Conservation (phyloP, 2,888 invertebrate genomes). For the Hipparchia semele region DNA sequence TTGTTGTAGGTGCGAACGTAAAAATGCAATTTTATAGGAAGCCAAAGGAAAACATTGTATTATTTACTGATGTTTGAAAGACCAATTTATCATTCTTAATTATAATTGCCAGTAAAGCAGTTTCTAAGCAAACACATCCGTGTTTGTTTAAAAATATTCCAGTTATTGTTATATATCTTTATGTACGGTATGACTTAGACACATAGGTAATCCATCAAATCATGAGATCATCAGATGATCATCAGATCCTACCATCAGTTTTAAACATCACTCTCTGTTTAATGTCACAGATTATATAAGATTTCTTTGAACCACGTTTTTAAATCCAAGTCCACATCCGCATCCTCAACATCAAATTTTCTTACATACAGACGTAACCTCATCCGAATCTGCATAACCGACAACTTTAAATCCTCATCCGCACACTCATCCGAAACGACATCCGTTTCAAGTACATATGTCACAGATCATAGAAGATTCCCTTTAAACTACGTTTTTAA, state of each 20-base stretch:
- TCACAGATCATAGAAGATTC: too few species aligned
- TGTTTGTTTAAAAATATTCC: slow-evolving; percentile 14
- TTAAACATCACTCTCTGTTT: not conserved
- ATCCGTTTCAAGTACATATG: too few species aligned
- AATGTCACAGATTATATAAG: too few species aligned
- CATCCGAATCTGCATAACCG: too few species aligned
- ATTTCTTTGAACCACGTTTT: too few species aligned
- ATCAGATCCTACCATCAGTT: not conserved
- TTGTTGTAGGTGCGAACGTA: slow-evolving; percentile 49
- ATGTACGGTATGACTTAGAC: not conserved
- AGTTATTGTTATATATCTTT: not conserved
- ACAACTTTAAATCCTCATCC: too few species aligned
- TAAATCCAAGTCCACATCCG: too few species aligned
- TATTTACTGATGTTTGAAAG: slow-evolving; percentile 47
- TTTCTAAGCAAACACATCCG: slow-evolving; percentile 50
- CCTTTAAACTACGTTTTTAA: too few species aligned
- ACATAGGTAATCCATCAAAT: not conserved
- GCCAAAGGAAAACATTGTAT: slow-evolving; percentile 44
- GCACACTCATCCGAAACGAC: too few species aligned
- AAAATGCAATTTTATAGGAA: slow-evolving; percentile 54
- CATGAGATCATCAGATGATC: not conserved
- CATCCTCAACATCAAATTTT: too few species aligned
- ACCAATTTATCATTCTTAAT: slow-evolving; percentile 48
- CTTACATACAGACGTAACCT: too few species aligned
- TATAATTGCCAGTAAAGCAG: slow-evolving; percentile 47